Percentiles rank a stretch among this genome's conserved stretches.
Evolutionary conservation across 1,140 invertebrate genomes (phyloP).

Genomic region (Tetranychus cinnabarinus): DNA sequence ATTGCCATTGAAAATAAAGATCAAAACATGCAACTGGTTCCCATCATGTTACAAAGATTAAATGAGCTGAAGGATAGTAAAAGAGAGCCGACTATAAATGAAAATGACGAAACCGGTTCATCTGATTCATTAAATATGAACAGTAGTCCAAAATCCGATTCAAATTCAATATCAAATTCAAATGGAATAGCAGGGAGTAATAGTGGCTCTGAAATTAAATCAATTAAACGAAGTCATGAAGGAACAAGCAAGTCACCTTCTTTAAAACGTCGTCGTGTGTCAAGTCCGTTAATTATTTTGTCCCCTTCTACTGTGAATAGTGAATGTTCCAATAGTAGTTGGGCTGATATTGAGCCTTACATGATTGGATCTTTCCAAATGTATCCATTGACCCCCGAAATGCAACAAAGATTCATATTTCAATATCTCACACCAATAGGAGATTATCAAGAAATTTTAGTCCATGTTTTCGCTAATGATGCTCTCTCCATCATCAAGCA

Average conservation of each 20-base stretch:
- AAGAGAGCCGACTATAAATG: neutral
- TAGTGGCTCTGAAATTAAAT: too few species aligned
- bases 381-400: conserved; percentile 57
- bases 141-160: neutral
- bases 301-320: conserved; percentile 1
- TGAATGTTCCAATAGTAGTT: conserved; percentile 45
- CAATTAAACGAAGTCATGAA: neutral
- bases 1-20: conserved; percentile 72
- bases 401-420: conserved; percentile 70
- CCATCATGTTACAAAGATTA: conserved; percentile 12
- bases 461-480: conserved; percentile 72
- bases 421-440: conserved; percentile 80
- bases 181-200: neutral
- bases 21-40: conserved; percentile 48
- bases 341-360: conserved; percentile 64
- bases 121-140: neutral
- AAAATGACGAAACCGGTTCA: neutral
- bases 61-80: conserved; percentile 1
- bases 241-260: neutral
- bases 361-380: conserved; percentile 65
- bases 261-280: conserved; percentile 2
- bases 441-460: conserved; percentile 86
- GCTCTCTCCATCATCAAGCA: conserved; percentile 64
- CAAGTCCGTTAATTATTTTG: neutral
- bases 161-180: neutral